Percentiles rank a stretch among this genome's conserved stretches.
These are phyloP conservation scores for Laodelphax striatellus DNA, from an alignment of 1,140 invertebrate genomes.

Conservation along the genomic window DNA sequence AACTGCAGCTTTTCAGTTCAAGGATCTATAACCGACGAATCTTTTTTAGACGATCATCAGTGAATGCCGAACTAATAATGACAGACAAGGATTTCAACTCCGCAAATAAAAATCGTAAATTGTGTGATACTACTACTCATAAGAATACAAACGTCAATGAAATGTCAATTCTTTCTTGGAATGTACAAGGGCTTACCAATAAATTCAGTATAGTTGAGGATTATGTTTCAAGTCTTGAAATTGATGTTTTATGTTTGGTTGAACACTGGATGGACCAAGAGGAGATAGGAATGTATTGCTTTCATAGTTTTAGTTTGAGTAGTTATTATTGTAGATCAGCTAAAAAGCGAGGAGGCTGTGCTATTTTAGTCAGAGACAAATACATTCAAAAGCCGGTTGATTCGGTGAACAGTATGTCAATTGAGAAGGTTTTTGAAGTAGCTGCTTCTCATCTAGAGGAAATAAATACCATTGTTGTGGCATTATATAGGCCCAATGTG, in stretches of 20 bases:
- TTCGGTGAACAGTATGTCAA: too few relatives aligned
- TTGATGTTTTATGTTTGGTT: conserved; percentile 1
- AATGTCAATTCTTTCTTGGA: not conserved
- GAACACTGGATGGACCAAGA: not conserved
- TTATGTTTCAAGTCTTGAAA: not conserved
- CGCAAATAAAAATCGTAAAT: too few relatives aligned
- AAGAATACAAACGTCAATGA: too few relatives aligned
- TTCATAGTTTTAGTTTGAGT: not conserved
- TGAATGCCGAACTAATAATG: too few relatives aligned
- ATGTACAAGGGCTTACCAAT: not conserved
- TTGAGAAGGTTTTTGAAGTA: not conserved
- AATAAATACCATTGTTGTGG: not conserved
- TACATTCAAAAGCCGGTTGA: too few relatives aligned
- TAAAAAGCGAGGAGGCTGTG: not conserved
- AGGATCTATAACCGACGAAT: too few relatives aligned
- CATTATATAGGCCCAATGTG: not conserved
- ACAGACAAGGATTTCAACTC: too few relatives aligned
- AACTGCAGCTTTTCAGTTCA: too few relatives aligned
- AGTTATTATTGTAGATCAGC: conserved; percentile 2
- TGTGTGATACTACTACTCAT: too few relatives aligned
- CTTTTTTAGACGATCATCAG: too few relatives aligned
- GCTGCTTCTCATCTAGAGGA: not conserved
- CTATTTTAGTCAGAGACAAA: not conserved
- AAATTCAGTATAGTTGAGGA: not conserved
- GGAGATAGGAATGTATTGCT: not conserved